Base-by-base conservation (phyloP, 2,797 vertebrate genomes). In the Gallinago nigripennis region DNA sequence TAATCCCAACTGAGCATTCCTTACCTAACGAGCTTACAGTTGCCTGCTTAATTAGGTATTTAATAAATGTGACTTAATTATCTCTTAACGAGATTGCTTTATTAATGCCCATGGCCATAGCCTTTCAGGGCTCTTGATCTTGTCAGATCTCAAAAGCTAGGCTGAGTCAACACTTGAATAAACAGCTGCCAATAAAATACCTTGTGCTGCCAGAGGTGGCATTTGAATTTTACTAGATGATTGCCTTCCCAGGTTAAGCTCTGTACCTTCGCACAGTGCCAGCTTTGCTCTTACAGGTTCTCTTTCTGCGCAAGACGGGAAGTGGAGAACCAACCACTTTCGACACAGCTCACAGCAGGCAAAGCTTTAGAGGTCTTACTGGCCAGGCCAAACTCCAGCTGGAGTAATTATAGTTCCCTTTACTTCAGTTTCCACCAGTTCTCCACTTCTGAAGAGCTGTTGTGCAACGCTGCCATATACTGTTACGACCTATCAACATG, bases 31-130 rank as follows among this genome's bases (percentile, higher is more conserved):
- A 83, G 71, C 28, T 76, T 79, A 95, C 27, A 8, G 86, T 86
- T 90, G 80, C 70, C n/a, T 95, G 87, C 83, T 96, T 96, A 95
- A 95, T 96, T 84, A 95, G 83, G 78, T 93, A 93, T 92, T 93
- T 97, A 96, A 94, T 95, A 94, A 95, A 82, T 82, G 63, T 45
- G 53, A 90, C 58, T 94, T 94, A 95, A 96, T 95, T 95, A 86
- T 70, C 81, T 79, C 83, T 82, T 92, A 88, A 90, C 35, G 7
- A 90, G 88, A 93, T 95, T 94, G 81, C 70, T 92, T 96, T 95
- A 95, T 93, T 86, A 97, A 97, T 84, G 84, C 90, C 68, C 56
- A 56, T 41, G 48, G 93, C 83, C 63, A 82, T 88, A 90, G 48
- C 51, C 88, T 78, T 84, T 80, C 21, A 89, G 68, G 86, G 77